Base-by-base conservation (phyloP, 2,797 vertebrate genomes). In the Acridotheres tristis region DNA sequence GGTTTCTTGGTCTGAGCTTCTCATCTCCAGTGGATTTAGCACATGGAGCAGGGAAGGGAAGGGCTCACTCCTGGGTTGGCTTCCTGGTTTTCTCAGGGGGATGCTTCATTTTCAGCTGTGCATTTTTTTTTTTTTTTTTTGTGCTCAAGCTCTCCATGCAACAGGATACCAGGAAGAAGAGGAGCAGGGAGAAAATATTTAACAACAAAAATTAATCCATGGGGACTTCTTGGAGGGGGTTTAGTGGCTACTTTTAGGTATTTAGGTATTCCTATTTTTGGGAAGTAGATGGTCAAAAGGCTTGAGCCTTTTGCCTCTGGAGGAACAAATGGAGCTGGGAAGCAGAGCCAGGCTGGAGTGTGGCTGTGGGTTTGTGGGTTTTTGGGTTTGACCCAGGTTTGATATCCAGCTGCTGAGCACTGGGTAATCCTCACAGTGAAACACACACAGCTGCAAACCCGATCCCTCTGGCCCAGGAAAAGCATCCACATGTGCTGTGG, bases 31-130 rank as follows among this genome's bases (percentile, higher is more conserved):
- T 74, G 89, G 76, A 30, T 94, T 91, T 82, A 92, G 85, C 91
- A 78, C 48, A 27, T 11, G 76, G 83, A 63, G 40, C 77, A 82
- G 61, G 0, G 1, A 42, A 40, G 79, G 68, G 68, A 88, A 92
- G 48, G 48, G 59, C 40, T 94, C 58, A 15, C 43, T 66, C 17
- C 82, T 67, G 82, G 19, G 14, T 3, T 61, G 34, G 10, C 89
- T 89, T 79, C 72, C 54, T 30, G 62, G 6, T 53, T 92, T 95
- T 59, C 75, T 68, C 4, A 0, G 32, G 62, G 69, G 23, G 32
- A 55, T 73, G 72, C 58, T 91, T 63, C 30, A 3, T 86, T 90
- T 96, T 90, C 92, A 95, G 78, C 86, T 72, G 82, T 71, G 81
- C 72, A 9, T 38, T 38, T 38, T 11, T 36, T 36, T 36, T 36